Percentiles rank a stretch among this genome's conserved stretches.
Evolutionary conservation across 2,888 invertebrate genomes (phyloP).

Genomic region (Drosophila emarginata): DNA sequence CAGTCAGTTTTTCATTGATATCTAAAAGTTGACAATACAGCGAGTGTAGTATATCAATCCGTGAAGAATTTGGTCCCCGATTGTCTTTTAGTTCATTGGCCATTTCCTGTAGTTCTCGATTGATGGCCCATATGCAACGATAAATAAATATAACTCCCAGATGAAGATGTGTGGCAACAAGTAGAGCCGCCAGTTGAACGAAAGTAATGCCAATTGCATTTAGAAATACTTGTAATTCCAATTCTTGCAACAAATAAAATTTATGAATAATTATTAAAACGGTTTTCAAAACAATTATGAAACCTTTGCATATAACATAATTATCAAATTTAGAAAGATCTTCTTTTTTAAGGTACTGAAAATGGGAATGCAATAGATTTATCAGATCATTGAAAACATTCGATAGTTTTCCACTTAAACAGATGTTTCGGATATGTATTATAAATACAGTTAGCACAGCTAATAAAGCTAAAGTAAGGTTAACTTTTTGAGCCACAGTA

Average conservation of each 20-base stretch:
- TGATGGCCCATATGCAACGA: constrained; percentile 49
- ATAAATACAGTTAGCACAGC: constrained; percentile 12
- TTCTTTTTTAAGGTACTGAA: constrained; percentile 8
- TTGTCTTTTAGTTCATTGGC: background rate
- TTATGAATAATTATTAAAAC: constrained; percentile 18
- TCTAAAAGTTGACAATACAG: constrained; percentile 37
- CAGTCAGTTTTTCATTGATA: constrained; percentile 21
- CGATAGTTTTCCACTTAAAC: constrained; percentile 35
- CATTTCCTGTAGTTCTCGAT: constrained; percentile 33
- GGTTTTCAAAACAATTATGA: constrained; percentile 24
- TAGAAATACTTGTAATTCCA: too few relatives aligned
- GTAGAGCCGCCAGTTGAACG: background rate
- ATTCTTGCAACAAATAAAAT: constrained; percentile 9
- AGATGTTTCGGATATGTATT: constrained; percentile 33
- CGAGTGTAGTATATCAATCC: constrained; percentile 14
- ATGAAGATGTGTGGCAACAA: constrained; percentile 44
- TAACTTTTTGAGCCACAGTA: constrained; percentile 2
- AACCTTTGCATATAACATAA: constrained; percentile 36
- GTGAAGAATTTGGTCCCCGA: accelerated
- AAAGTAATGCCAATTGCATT: too few relatives aligned
- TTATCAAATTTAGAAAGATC: constrained; percentile 33
- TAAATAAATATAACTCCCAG: constrained; percentile 40
- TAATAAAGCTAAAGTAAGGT: background rate
- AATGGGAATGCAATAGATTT: constrained; percentile 11
- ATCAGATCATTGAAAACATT: constrained; percentile 29